phyloP scores from a whole-genome alignment of 2,113 vertebrate species.

The Symphodus melops region DNA sequence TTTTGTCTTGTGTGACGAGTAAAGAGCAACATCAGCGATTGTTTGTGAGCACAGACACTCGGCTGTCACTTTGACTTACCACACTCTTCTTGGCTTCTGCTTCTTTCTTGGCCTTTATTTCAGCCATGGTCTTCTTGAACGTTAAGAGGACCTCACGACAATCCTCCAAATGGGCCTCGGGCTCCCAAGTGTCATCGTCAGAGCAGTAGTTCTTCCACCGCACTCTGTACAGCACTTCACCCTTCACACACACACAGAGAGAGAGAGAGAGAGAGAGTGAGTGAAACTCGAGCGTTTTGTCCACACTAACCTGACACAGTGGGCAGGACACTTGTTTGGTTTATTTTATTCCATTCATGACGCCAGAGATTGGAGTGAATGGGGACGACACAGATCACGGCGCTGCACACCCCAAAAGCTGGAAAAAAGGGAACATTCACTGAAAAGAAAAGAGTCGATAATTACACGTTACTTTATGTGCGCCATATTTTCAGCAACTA shows the following conservation, averaged over 20 bases:
- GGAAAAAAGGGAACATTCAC: neutral
- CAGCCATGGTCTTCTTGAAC: slow-evolving; percentile 86
- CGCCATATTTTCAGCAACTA: neutral
- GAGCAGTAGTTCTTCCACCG: slow-evolving; percentile 97
- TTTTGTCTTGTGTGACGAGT: no score
- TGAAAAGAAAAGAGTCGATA: neutral
- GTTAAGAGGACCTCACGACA: slow-evolving; percentile 95
- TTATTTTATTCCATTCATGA: neutral
- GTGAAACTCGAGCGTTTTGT: neutral
- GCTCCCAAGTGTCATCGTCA: slow-evolving; percentile 98
- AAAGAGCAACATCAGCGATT: neutral
- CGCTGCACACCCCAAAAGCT: neutral
- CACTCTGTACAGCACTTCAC: slow-evolving; percentile 92
- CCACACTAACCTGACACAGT: neutral
- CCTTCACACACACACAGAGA: slow-evolving; percentile 77
- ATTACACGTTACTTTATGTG: neutral
- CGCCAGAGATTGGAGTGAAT: neutral
- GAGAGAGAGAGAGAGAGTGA: slow-evolving; percentile 17
- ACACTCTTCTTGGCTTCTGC: slow-evolving; percentile 78
- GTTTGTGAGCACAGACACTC: neutral
- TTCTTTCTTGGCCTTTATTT: slow-evolving; percentile 89
- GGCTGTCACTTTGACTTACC: slow-evolving; percentile 63
- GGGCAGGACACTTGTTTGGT: no score
- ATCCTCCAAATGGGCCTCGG: slow-evolving; percentile 93
- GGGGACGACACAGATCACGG: neutral